Evolutionary conservation across 2,113 vertebrate species (phyloP).

Genomic region (Jacana jacana): DNA sequence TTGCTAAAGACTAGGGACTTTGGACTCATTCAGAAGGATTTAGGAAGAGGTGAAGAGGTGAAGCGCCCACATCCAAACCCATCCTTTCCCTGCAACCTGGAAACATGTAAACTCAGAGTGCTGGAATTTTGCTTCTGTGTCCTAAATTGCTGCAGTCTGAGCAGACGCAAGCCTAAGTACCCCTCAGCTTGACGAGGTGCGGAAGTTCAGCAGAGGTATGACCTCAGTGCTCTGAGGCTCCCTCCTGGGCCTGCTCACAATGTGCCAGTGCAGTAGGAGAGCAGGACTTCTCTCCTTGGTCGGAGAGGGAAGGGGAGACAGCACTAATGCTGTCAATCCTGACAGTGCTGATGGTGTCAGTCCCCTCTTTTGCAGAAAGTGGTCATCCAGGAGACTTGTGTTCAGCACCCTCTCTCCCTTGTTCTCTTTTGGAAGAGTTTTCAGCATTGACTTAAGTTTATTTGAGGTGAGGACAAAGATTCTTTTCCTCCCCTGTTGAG

Average conservation of each 20-base stretch:
- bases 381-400: not conserved
- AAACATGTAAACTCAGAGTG: not conserved
- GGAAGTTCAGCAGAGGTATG: not conserved
- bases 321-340: not conserved
- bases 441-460: not conserved
- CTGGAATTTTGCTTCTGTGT: not conserved
- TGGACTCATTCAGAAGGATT: not conserved
- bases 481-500: not conserved
- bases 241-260: not conserved
- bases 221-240: not conserved
- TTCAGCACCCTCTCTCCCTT: not conserved
- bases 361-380: not conserved
- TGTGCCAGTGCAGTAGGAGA: rapidly evolving
- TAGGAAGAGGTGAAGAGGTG: not conserved
- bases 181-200: not conserved
- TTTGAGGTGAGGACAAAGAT: not conserved
- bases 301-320: not conserved
- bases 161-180: not conserved
- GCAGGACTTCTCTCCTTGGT: rapidly evolving
- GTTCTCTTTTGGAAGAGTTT: no score
- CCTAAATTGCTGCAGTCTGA: not conserved
- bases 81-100: not conserved
- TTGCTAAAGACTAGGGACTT: not conserved
- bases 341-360: no score
- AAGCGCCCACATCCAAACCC: not conserved